Base-by-base conservation (phyloP, 2,797 vertebrate genomes). In the Acridotheres tristis region DNA sequence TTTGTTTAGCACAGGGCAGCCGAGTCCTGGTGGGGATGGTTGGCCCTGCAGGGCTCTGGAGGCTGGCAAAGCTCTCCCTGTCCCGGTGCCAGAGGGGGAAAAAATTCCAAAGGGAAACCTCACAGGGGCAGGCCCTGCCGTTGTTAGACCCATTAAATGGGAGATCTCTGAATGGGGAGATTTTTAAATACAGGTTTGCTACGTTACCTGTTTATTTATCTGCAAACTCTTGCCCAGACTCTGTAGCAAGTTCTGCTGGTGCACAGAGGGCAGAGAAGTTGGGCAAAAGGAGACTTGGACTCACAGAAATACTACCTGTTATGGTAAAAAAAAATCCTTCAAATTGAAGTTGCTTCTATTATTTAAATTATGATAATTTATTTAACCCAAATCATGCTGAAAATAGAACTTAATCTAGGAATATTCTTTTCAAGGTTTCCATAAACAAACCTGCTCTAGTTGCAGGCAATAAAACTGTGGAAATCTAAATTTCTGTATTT, bases 1-100 rank as follows among this genome's bases (percentile, higher is more conserved):
- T 94, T 78, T 95, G 91, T 94, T 96, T 94, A 68, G 88, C 73
- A 9, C 73, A 22, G 10, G 25, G 62, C 73, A 81, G 93, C 95
- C 93, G 94, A 66, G 55, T 45, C 66, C 48, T 73, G 93, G 34
- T 73, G 88, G 93, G 93, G 63, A 32, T 3, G 18, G 43, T 6
- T 77, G 81, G 75, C 61, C 58, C 78, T 59, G 87, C 79, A 48
- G 5, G 15, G 80, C 62, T 67, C 38, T 48, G 61, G 23, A 55
- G 72, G 55, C 43, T 77, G 81, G 38, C 72, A 63, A 16, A 61
- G 84, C 36, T 77, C 62, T 66, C 17, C 55, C 63, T 82, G 78
- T 71, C 75, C 1, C 36, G 8, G 48, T 12, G 91, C 85, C 89
- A 72, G 85, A 19, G 63, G 89, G 32, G 89, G 32, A 86, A 69